Evolutionary conservation across 1,140 invertebrate species (phyloP).

Genomic region (Lysiphlebus fabarum): DNA sequence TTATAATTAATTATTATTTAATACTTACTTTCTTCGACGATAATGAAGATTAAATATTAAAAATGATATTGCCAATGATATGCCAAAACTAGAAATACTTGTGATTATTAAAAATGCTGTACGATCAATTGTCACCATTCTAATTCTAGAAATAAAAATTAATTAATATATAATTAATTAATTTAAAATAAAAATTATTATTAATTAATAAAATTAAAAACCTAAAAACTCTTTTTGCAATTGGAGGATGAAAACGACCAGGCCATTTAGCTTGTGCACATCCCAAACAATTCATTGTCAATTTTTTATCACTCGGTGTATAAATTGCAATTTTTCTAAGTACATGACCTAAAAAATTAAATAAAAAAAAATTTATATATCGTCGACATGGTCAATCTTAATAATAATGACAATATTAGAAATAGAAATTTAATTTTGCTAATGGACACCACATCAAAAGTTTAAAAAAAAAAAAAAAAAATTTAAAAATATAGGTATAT

Average conservation of each 20-base stretch:
- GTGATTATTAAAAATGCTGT: constrained; percentile 69
- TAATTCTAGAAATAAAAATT: constrained; percentile 58
- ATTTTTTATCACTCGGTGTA: constrained; percentile 62
- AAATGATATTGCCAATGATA: constrained; percentile 74
- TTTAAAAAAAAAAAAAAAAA: too few relatives aligned
- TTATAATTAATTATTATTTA: constrained; percentile 14
- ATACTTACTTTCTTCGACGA: constrained; percentile 75
- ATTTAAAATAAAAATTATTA: constrained; percentile 8
- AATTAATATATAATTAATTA: too few relatives aligned
- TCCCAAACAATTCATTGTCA: constrained; percentile 69
- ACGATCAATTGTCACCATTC: constrained; percentile 72
- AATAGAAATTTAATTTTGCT: too few relatives aligned
- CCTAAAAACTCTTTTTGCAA: constrained; percentile 64
- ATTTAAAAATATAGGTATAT: too few relatives aligned
- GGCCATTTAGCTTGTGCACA: constrained; percentile 73
- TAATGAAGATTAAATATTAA: constrained; percentile 85
- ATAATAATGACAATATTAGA: too few relatives aligned
- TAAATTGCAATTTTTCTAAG: constrained; percentile 72
- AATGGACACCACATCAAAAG: too few relatives aligned
- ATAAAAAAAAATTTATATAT: not conserved
- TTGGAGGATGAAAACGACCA: constrained; percentile 67
- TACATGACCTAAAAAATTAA: constrained; percentile 60
- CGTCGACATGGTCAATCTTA: not conserved
- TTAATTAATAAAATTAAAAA: constrained; percentile 26
- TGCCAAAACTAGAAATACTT: constrained; percentile 70